These are phyloP conservation scores for Phlogophora meticulosa DNA, from an alignment of 2,888 invertebrate genomes.

Conservation along the genomic window DNA sequence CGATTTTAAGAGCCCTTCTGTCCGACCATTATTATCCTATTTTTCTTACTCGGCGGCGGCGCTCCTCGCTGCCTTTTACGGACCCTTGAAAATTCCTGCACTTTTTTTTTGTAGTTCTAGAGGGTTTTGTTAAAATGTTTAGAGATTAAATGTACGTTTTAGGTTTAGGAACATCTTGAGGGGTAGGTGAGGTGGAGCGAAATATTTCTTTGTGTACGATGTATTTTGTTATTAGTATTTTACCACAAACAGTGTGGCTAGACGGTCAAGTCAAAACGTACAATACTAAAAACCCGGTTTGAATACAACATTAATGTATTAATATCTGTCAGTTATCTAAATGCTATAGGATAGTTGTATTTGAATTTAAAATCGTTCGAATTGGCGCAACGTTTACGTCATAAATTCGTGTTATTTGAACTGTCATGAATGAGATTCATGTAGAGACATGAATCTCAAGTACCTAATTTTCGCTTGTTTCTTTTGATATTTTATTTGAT, in stretches of 20 bases:
- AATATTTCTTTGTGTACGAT: background rate
- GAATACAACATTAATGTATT: too few relatives aligned
- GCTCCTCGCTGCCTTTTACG: slow-evolving; percentile 65
- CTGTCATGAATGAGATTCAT: too few relatives aligned
- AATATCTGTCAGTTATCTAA: too few relatives aligned
- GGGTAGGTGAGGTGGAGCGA: background rate
- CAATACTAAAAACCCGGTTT: too few relatives aligned
- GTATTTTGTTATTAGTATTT: background rate
- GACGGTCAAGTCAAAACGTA: too few relatives aligned
- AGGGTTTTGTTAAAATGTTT: slow-evolving; percentile 49
- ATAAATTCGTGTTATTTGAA: too few relatives aligned
- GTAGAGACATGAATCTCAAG: too few relatives aligned
- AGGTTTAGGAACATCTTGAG: slow-evolving; percentile 14
- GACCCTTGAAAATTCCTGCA: slow-evolving; percentile 57
- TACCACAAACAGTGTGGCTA: background rate
- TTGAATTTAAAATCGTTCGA: too few relatives aligned
- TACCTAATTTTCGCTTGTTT: too few relatives aligned
- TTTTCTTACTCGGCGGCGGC: slow-evolving; percentile 71
- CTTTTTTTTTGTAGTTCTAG: slow-evolving; percentile 38
- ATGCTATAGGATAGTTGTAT: too few relatives aligned
- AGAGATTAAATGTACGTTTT: slow-evolving; percentile 11
- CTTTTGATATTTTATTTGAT: too few relatives aligned
- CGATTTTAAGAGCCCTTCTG: slow-evolving; percentile 78
- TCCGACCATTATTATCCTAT: slow-evolving; percentile 79
- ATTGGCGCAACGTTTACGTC: too few relatives aligned